phyloP scores from a whole-genome alignment of 2,888 invertebrate species.

The Plusia festucae region DNA sequence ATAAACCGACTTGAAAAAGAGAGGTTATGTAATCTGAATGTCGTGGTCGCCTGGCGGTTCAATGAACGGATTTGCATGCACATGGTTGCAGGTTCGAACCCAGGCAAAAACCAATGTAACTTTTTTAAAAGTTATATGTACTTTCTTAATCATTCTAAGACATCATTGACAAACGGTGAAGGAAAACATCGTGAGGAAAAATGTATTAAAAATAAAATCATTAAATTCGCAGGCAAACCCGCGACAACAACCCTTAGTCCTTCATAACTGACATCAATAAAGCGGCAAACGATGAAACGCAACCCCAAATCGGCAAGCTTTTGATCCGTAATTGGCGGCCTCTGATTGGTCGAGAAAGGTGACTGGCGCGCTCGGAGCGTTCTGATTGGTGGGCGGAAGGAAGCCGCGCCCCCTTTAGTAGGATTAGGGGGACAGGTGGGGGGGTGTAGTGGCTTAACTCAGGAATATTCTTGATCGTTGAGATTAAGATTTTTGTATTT shows the following conservation, averaged over 20 bases:
- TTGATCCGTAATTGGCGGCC: conserved; percentile 81
- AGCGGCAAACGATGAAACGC: conserved; percentile 77
- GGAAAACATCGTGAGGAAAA: no score
- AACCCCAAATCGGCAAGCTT: conserved; percentile 84
- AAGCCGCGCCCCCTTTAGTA: conserved; percentile 65
- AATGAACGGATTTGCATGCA: no score
- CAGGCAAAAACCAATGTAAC: no score
- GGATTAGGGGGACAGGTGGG: conserved; percentile 78
- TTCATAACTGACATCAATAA: conserved; percentile 60
- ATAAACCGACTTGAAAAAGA: no score
- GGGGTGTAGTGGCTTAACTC: conserved; percentile 54
- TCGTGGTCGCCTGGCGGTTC: no score
- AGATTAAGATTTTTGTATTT: conserved; percentile 49
- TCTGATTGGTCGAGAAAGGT: conserved; percentile 71
- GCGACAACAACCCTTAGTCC: conserved; percentile 35
- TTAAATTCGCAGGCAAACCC: conserved; percentile 36
- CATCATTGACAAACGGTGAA: no score
- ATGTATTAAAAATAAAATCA: no score
- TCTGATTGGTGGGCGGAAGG: conserved; percentile 68
- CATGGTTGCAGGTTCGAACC: no score
- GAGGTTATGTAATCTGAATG: no score
- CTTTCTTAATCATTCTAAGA: no score
- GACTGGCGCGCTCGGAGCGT: conserved; percentile 64
- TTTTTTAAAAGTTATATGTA: no score
- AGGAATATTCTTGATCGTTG: conserved; percentile 67